Conservation (phyloP, 2,797 vertebrate species). For the Coracias cyanogaster region DNA sequence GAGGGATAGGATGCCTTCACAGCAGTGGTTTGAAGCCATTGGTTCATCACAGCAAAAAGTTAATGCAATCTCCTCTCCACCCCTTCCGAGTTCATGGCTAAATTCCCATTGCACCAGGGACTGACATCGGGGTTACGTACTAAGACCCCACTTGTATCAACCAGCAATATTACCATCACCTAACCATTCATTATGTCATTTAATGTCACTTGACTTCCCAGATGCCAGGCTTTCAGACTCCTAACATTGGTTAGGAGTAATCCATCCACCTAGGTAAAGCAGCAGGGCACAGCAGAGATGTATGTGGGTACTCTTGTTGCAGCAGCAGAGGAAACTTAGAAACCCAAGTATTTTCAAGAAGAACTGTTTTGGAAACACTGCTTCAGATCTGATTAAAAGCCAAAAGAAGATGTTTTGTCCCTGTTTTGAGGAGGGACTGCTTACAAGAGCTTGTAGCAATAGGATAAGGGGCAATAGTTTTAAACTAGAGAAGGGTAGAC, state of each 20-base stretch:
- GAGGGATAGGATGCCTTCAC: conserved; percentile 31
- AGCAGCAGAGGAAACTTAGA: neutral
- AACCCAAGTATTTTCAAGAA: neutral
- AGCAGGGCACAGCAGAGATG: neutral
- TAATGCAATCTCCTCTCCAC: neutral
- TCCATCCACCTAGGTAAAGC: neutral
- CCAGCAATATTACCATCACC: neutral
- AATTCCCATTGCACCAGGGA: neutral
- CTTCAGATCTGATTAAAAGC: neutral
- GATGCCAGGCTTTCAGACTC: neutral
- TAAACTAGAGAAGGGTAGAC: too few species aligned
- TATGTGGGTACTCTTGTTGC: neutral
- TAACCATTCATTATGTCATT: neutral
- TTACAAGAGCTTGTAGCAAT: too few species aligned
- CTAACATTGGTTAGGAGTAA: neutral
- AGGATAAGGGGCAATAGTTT: too few species aligned
- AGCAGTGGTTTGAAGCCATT: neutral
- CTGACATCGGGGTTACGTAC: neutral
- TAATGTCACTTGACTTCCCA: neutral
- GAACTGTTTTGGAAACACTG: neutral
- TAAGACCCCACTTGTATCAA: neutral
- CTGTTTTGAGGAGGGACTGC: too few species aligned
- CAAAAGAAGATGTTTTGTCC: neutral
- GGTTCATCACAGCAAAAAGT: neutral
- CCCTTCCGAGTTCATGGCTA: neutral